A percentile compares a stretch with the other conserved stretches of the same genome.
Evolutionary conservation across 2,113 vertebrate species (phyloP).

Genomic region (Esox niger): DNA sequence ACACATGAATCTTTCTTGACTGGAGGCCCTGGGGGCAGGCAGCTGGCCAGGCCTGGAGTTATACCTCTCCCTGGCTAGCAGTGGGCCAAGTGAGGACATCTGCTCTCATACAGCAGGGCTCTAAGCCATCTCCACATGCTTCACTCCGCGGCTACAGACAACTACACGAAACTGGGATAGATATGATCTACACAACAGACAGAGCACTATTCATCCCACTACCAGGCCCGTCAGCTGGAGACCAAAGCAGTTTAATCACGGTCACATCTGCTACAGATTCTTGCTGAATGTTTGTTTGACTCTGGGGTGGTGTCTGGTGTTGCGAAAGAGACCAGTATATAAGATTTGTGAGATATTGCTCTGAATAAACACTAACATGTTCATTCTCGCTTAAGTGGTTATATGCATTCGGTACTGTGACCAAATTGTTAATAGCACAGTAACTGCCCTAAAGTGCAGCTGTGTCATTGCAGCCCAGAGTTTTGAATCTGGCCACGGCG

Average conservation of each 20-base stretch:
- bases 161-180: conserved; percentile 5
- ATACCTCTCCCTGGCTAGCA: conserved; percentile 15
- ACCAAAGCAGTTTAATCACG: background rate
- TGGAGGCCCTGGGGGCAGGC: background rate
- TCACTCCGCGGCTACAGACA: background rate
- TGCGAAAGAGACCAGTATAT: no score
- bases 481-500: no score
- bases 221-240: background rate
- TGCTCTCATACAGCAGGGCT: conserved; percentile 19
- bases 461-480: no score
- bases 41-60: conserved; percentile 12
- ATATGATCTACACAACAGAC: conserved; percentile 13
- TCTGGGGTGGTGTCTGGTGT: no score
- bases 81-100: conserved; percentile 38
- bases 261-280: background rate
- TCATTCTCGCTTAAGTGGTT: no score
- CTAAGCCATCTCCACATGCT: conserved; percentile 20
- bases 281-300: background rate
- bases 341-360: background rate
- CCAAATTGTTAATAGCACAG: no score
- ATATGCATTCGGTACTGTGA: background rate
- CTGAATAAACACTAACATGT: background rate
- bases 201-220: background rate
- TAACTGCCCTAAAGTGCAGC: no score
- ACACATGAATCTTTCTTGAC: background rate